Conservation (phyloP, 2,797 vertebrate species). For the Hyperoplus lanceolatus region DNA sequence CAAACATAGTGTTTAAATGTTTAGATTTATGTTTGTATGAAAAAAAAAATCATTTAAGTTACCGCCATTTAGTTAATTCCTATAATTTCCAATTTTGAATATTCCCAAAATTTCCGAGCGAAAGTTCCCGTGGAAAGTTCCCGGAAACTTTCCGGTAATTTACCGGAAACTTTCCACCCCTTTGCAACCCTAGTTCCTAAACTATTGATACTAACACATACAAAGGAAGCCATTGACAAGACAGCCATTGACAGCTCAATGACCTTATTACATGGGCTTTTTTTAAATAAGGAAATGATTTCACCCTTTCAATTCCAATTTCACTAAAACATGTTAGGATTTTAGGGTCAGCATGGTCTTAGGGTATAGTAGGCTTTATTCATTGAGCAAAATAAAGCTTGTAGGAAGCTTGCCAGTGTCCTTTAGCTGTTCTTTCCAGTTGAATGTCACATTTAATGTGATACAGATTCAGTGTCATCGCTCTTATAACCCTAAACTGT, state of each 20-base stretch:
- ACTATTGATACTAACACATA: background rate
- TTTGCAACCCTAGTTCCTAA: no score
- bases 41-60: no score
- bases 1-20: no score
- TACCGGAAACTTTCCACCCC: no score
- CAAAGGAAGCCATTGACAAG: slow-evolving; percentile 6
- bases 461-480: background rate
- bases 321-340: background rate
- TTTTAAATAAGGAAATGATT: background rate
- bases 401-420: background rate
- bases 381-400: background rate
- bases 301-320: background rate
- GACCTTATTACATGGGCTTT: background rate
- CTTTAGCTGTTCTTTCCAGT: background rate
- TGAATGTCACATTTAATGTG: background rate
- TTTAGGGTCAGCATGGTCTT: background rate
- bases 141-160: no score
- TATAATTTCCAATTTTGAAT: no score
- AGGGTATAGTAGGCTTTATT: background rate
- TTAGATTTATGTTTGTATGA: no score
- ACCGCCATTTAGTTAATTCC: no score
- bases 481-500: background rate
- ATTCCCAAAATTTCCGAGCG: no score
- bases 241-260: background rate
- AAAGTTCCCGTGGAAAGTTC: no score